Conservation (phyloP, 2,888 invertebrate genomes). For the Argyra leucocephala region DNA sequence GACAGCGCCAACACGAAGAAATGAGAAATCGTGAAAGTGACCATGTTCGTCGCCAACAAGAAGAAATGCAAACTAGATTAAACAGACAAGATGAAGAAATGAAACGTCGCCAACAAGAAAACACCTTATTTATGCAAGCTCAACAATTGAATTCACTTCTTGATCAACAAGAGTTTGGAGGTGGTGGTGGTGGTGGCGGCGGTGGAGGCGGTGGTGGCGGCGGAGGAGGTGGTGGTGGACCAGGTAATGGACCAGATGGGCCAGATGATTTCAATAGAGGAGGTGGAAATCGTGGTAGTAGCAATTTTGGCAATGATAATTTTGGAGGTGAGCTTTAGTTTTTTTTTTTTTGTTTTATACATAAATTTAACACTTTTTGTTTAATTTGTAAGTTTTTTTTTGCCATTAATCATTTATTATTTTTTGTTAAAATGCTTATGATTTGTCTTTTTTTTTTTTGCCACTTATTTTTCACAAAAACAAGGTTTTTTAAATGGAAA, state of each 20-base stretch:
- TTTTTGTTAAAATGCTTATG: too few species aligned
- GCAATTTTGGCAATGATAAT: conserved; percentile 15
- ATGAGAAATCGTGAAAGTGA: conserved; percentile 61
- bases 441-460: background rate
- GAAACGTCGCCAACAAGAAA: conserved; percentile 76
- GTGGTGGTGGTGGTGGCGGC: conserved; percentile 43
- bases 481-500: conserved; percentile 11
- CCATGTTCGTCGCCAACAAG: conserved; percentile 58
- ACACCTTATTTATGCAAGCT: conserved; percentile 74
- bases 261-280: background rate
- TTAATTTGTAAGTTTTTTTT: background rate
- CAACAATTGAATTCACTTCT: conserved; percentile 56
- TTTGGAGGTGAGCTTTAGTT: conserved; percentile 13
- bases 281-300: background rate
- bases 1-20: conserved; percentile 72
- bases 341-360: background rate
- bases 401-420: background rate
- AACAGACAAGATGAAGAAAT: conserved; percentile 75
- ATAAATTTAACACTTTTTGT: too few species aligned
- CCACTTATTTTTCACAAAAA: background rate
- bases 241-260: background rate
- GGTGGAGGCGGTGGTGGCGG: conserved; percentile 27
- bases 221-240: conserved; percentile 26
- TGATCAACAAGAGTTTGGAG: conserved; percentile 58
- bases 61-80: conserved; percentile 68